Base-by-base conservation (phyloP, 2,888 invertebrate species). In the Leptura quadrifasciata region DNA sequence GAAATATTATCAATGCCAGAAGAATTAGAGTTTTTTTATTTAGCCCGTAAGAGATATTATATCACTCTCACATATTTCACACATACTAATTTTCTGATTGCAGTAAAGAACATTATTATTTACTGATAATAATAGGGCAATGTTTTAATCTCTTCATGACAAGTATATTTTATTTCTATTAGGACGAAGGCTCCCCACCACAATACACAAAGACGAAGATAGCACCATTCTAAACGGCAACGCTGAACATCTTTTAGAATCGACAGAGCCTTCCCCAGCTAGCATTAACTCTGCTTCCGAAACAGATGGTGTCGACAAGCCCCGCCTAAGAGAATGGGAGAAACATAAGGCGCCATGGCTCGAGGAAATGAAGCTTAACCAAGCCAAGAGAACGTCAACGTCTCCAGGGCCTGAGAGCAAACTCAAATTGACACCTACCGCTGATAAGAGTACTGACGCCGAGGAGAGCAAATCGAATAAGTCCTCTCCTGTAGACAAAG, bases 281-380 rank as follows among this genome's bases (percentile, higher is more conserved):
- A 17, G 47, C 21, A 57, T 63, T 61, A 70, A 17, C 63, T 72
- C 67, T 71, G 58, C 64, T 60, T 75, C 74, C 9, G 78, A 72
- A 71, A 61, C 64, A 63, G 77, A 79, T 79, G 61, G 85, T 88
- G 85, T 92, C 85, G 92, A 92, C 12, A 93, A 92, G 82, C 93
- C 93, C 0, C 92, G 93, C 77, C 90, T 93, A 0, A 91, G 94
- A 15, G 94, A 94, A 84, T 94, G 94, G 93, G 94, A 93, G 88
- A 94, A 93, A 84, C 93, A 93, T 83, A 92, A 92, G 84, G 94
- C 94, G 63, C 95, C 95, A 0, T 96, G 95, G 95, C 94, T 96
- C 91, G 94, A 92, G 80, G 95, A 96, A 86, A 91, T 96, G 80
- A 95, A 95, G 86, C 91, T 94, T 80, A 95, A 94, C 85, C 95